A percentile compares a stretch with the other conserved stretches of the same genome.
Evolutionary conservation across 1,140 invertebrate genomes (phyloP).

Genomic region (Drosophila malerkotliana): DNA sequence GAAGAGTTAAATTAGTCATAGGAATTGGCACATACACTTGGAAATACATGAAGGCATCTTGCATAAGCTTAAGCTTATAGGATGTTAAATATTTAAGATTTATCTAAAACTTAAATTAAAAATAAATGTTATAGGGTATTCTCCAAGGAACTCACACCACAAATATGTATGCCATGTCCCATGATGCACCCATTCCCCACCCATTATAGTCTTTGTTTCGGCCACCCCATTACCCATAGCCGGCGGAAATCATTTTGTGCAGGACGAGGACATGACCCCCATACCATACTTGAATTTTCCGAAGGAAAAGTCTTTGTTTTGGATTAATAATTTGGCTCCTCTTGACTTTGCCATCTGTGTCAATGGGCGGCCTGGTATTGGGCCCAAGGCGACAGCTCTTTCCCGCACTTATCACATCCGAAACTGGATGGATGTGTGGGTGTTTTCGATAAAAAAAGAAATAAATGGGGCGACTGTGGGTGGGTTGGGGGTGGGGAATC

Average conservation of each 20-base stretch:
- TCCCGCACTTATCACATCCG: conserved; percentile 57
- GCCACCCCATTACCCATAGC: conserved; percentile 62
- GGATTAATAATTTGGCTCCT: conserved; percentile 63
- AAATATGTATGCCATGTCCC: conserved; percentile 1
- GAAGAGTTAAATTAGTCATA: conserved; percentile 22
- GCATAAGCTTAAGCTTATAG: neutral
- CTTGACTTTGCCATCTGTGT: conserved; percentile 72
- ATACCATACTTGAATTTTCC: conserved; percentile 11
- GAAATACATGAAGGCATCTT: conserved; percentile 11
- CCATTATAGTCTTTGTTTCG: conserved; percentile 26
- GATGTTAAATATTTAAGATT: neutral
- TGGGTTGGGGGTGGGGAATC: neutral
- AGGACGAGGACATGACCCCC: conserved; percentile 16
- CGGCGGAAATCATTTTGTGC: conserved; percentile 44
- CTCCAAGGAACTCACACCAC: neutral
- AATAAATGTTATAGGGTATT: conserved; percentile 3
- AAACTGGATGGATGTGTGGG: conserved; percentile 8
- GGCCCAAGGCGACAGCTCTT: conserved; percentile 67
- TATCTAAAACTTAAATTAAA: neutral
- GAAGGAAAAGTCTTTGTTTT: conserved; percentile 57
- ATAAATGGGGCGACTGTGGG: conserved; percentile 3
- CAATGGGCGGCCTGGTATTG: conserved; percentile 56
- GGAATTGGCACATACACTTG: conserved; percentile 16
- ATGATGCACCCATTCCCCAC: conserved; percentile 10
- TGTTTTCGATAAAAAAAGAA: conserved; percentile 24